A percentile compares a stretch with the other conserved stretches of the same genome.
Evolutionary conservation across 1,140 invertebrate species (phyloP).

Genomic region (Diorhabda carinulata): DNA sequence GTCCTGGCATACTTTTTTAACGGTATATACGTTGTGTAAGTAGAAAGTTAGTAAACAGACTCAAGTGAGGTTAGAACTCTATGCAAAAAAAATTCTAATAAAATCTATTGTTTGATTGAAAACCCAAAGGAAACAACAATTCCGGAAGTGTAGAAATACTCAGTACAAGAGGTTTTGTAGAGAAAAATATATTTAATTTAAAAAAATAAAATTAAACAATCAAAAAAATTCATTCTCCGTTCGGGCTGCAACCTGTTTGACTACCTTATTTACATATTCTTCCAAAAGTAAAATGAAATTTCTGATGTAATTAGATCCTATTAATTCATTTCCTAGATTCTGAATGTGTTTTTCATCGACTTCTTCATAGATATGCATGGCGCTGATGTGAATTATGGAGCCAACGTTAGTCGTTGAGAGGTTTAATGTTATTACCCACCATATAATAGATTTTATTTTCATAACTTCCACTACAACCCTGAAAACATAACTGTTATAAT

Average conservation of each 20-base stretch:
- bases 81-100: too few species aligned
- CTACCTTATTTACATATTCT: constrained; percentile 10
- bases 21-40: too few species aligned
- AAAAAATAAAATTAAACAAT: too few species aligned
- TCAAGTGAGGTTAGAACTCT: too few species aligned
- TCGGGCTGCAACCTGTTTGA: background rate
- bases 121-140: too few species aligned
- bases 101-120: too few species aligned
- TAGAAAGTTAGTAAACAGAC: too few species aligned
- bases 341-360: constrained; percentile 11
- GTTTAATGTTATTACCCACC: constrained; percentile 9
- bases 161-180: too few species aligned
- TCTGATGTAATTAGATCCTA: constrained; percentile 3
- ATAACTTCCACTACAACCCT: constrained; percentile 14
- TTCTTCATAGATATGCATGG: background rate
- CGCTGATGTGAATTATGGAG: background rate
- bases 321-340: constrained; percentile 4
- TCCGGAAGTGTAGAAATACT: too few species aligned
- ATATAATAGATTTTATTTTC: constrained; percentile 5
- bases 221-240: background rate
- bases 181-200: too few species aligned
- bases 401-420: constrained; percentile 7
- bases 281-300: constrained; percentile 12
- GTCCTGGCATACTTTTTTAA: too few species aligned
- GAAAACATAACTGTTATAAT: background rate